Percentiles rank a stretch among this genome's conserved stretches.
These are phyloP conservation scores for Lottia scabra DNA, from an alignment of 2,888 invertebrate genomes.

Conservation along the genomic window DNA sequence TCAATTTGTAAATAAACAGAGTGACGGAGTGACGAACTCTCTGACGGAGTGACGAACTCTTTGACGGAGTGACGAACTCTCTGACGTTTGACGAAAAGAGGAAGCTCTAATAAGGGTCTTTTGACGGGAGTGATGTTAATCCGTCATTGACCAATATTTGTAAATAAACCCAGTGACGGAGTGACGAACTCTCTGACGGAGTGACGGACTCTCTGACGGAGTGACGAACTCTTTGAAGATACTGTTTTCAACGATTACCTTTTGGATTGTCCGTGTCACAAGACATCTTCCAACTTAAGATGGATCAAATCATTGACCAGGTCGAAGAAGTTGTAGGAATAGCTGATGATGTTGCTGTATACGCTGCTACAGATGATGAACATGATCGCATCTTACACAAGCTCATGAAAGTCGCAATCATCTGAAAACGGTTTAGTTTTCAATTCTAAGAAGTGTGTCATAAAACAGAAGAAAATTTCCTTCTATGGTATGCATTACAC, in stretches of 20 bases:
- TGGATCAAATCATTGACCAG: neutral
- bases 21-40: too few species aligned
- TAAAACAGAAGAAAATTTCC: constrained; percentile 12
- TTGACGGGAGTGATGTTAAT: too few species aligned
- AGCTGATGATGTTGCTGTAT: constrained; percentile 18
- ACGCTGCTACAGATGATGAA: constrained; percentile 9
- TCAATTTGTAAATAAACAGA: too few species aligned
- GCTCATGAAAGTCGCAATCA: constrained; percentile 14
- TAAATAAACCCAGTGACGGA: too few species aligned
- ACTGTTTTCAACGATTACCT: neutral
- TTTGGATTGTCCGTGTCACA: neutral
- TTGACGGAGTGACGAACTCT: too few species aligned
- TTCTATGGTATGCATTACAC: constrained; percentile 29
- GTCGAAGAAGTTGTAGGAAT: neutral
- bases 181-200: too few species aligned
- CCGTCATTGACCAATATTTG: too few species aligned
- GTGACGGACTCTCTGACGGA: too few species aligned
- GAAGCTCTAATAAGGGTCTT: too few species aligned
- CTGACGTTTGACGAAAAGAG: too few species aligned
- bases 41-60: too few species aligned
- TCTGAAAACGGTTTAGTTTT: constrained; percentile 17
- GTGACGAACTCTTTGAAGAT: too few species aligned
- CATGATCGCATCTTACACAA: constrained; percentile 19
- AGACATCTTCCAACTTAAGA: neutral
- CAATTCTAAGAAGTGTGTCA: constrained; percentile 21